Evolutionary conservation across 2,888 invertebrate species (phyloP), one percentile per base, ranked within the genome.

Genomic region (Epirrita christyi): DNA sequence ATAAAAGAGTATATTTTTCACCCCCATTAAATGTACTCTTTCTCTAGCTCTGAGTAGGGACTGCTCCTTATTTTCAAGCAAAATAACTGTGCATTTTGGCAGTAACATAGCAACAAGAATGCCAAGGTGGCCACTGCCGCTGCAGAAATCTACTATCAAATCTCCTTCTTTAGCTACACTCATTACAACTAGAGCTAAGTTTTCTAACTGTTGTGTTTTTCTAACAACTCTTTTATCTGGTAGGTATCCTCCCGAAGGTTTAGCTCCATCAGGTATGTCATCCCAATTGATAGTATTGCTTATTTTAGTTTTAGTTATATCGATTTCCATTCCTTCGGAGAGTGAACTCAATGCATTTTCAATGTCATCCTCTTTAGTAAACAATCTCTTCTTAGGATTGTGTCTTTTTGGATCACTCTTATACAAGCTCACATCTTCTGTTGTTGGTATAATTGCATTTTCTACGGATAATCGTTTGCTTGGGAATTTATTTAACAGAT

Each of bases 71-170:
- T 98, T 98, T 83, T 99, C 98, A 50, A 98, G 89, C 56, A 99
- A 89, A 71, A 98, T 94, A 0, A 98, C 88, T 59, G 94, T 93
- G 78, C 97, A 97, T 14, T 94, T 86, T 0, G 98, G 98, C 46
- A 98, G 83, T 37, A 96, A 88, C 71, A 95, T 92, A 0, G 98
- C 98, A 21, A 98, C 78, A 5, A 98, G 82, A 61, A 98, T 96
- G 0, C 98, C 98, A 57, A 98, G 91, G 85, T 98, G 98, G 0
- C 98, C 98, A 71, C 97, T 96, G 1, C 98, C 98, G 73, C 97
- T 96, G 81, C 98, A 98, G 85, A 98, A 98, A 81, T 99, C 98
- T 0, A 98, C 96, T 68, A 98, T 96, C 11, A 93, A 86, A 71
- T 96, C 94, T 0, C 94, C 94, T 0, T 93, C 81, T 69, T 92